Conservation (phyloP, 2,888 invertebrate genomes). For the Coecobrya sp. region DNA sequence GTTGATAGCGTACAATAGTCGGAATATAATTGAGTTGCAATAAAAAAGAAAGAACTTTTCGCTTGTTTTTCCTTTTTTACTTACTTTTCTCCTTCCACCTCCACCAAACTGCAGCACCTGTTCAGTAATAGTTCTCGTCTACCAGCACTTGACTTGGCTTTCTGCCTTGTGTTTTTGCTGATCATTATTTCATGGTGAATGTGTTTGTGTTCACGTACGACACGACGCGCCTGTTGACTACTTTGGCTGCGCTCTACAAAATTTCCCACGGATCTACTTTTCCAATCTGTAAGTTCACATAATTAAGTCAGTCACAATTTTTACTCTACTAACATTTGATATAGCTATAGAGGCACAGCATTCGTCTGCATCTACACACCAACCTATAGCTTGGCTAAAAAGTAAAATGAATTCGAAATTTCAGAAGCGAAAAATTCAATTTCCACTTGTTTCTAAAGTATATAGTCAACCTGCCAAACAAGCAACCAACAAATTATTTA, state of each 20-base stretch:
- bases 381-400: background rate
- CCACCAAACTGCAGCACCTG: background rate
- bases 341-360: background rate
- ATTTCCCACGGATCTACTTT: conserved; percentile 80
- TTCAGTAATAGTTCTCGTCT: background rate
- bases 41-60: background rate
- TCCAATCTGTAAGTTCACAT: conserved; percentile 80
- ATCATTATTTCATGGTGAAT: conserved; percentile 12
- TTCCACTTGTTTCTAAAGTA: background rate
- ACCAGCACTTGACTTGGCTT: conserved; percentile 12
- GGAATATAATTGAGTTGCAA: background rate
- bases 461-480: conserved; percentile 16
- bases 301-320: conserved; percentile 54
- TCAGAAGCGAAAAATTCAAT: conserved; percentile 22
- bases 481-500: conserved; percentile 36
- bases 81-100: conserved; percentile 16
- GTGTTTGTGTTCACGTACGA: conserved; percentile 21
- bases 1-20: background rate
- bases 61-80: conserved; percentile 37
- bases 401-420: background rate
- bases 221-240: conserved; percentile 25
- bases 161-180: conserved; percentile 43
- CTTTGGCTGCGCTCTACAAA: conserved; percentile 42
- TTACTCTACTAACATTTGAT: conserved; percentile 27
- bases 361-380: background rate